Percentiles rank a stretch among this genome's conserved stretches.
Evolutionary conservation across 2,888 invertebrate genomes (phyloP).

Genomic region (Mythimna albipuncta): DNA sequence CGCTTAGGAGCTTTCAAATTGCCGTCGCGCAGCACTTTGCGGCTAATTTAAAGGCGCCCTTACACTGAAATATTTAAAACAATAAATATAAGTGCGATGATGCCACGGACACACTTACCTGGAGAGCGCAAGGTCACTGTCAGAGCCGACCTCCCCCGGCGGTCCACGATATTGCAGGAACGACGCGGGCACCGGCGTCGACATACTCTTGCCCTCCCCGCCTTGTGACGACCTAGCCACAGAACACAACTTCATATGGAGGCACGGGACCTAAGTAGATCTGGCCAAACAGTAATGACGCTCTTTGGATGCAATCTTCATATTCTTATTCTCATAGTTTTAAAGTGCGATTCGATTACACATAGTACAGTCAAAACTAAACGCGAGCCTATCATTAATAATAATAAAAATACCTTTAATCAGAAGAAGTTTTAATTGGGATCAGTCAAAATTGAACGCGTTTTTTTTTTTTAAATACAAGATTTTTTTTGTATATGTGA

Average conservation of each 20-base stretch:
- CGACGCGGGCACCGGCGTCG: conserved; percentile 85
- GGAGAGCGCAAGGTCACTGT: conserved; percentile 86
- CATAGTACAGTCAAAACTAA: too few relatives aligned
- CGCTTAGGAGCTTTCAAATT: too few relatives aligned
- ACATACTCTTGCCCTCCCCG: conserved; percentile 73
- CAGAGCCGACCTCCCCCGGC: conserved; percentile 87
- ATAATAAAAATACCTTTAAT: too few relatives aligned
- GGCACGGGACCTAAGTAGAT: not conserved
- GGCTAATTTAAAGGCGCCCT: too few relatives aligned
- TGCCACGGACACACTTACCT: conserved; percentile 69
- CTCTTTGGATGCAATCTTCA: not conserved
- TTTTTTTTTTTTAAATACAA: too few relatives aligned
- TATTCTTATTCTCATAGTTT: not conserved
- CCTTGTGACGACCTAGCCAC: conserved; percentile 60
- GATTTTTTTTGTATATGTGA: too few relatives aligned
- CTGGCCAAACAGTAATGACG: not conserved
- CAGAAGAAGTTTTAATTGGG: too few relatives aligned
- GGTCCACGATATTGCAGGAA: conserved; percentile 89
- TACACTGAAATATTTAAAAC: too few relatives aligned
- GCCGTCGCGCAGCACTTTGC: too few relatives aligned
- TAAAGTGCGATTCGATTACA: not conserved
- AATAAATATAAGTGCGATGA: too few relatives aligned
- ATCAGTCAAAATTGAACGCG: too few relatives aligned
- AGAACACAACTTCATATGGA: not conserved
- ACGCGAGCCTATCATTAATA: too few relatives aligned